phyloP scores from a whole-genome alignment of 1,140 invertebrate genomes.

The Drosophila lowei region DNA sequence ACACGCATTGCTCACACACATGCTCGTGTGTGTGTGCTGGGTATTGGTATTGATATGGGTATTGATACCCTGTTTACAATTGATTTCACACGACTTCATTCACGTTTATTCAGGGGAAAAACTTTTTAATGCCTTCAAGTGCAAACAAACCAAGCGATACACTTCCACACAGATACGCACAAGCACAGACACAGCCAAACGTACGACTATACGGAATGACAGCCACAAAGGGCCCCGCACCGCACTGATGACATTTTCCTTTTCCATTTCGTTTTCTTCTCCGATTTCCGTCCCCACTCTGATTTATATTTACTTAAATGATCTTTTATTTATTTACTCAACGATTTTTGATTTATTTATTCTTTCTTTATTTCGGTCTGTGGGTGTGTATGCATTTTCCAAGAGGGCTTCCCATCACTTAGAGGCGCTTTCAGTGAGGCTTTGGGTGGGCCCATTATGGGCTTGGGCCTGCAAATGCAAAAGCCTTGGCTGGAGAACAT shows the following conservation, averaged over 20 bases:
- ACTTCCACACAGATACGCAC: constrained; percentile 17
- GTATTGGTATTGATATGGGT: constrained; percentile 45
- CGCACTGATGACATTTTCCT: constrained; percentile 34
- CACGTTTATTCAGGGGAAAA: constrained; percentile 70
- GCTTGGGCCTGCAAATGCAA: neutral
- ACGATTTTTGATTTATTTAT: constrained; percentile 64
- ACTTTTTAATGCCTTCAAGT: constrained; percentile 74
- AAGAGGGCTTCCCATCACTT: no score
- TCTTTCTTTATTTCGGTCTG: neutral
- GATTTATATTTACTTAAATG: constrained; percentile 66
- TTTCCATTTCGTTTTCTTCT: constrained; percentile 24
- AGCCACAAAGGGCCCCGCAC: constrained; percentile 40
- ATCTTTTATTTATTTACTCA: constrained; percentile 72
- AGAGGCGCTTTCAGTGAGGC: neutral
- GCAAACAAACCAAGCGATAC: constrained; percentile 64
- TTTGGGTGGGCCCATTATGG: neutral
- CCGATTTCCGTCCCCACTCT: constrained; percentile 1
- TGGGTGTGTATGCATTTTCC: neutral
- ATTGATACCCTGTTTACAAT: constrained; percentile 77
- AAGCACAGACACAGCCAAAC: neutral
- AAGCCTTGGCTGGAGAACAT: constrained; percentile 36
- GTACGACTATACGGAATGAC: constrained; percentile 12
- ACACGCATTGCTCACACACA: constrained; percentile 8
- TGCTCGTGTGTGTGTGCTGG: constrained; percentile 40
- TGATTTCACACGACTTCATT: constrained; percentile 76